phyloP scores from a whole-genome alignment of 2,113 vertebrate species.

The Clupea harengus region DNA sequence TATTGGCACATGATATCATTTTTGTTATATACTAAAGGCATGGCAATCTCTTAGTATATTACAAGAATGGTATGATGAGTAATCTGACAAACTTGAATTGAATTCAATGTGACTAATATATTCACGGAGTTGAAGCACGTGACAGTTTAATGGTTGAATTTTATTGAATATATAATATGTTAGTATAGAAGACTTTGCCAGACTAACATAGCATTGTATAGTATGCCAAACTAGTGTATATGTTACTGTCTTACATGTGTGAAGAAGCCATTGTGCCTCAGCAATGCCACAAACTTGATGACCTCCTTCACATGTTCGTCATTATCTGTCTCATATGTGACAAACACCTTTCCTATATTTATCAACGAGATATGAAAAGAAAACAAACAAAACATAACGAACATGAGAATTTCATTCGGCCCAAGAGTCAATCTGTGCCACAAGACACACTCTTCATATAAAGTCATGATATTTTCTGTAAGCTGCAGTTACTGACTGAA shows the following conservation, averaged over 20 bases:
- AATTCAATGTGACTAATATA: no score
- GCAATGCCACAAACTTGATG: constrained; percentile 76
- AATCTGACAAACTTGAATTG: no score
- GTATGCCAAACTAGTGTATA: neutral
- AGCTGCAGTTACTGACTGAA: no score
- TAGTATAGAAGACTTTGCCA: no score
- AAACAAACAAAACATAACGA: neutral
- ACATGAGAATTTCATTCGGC: no score
- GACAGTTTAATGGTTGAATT: neutral
- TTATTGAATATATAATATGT: neutral
- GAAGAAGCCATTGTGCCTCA: constrained; percentile 77
- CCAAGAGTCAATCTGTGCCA: no score
- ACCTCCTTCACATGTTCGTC: constrained; percentile 76
- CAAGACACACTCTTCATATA: no score
- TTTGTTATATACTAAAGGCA: neutral
- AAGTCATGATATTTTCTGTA: no score
- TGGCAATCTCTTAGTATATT: no score
- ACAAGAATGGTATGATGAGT: no score
- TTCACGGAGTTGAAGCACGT: no score
- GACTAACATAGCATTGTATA: neutral
- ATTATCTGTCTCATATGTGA: constrained; percentile 75
- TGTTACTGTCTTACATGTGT: constrained; percentile 63
- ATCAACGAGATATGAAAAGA: neutral
- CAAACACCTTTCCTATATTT: constrained; percentile 71
- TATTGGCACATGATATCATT: neutral